Percentiles rank a stretch among this genome's conserved stretches.
These are phyloP conservation scores for Aphaenogaster ashmeadi DNA, from an alignment of 1,140 invertebrate genomes.

Conservation along the genomic window DNA sequence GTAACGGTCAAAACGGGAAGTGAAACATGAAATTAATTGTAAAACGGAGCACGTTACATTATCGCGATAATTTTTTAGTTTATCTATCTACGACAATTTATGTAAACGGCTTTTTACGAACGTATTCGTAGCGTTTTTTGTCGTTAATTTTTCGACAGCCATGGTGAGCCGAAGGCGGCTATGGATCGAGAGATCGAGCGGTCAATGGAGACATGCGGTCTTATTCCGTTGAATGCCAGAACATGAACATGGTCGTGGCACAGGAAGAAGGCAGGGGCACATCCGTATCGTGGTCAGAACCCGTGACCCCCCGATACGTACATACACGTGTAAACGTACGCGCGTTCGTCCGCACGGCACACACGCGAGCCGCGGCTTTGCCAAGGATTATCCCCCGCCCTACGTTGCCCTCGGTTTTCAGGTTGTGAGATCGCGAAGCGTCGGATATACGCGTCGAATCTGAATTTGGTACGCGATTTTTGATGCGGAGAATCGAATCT, in stretches of 20 bases:
- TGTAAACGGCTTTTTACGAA: neutral
- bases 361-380: conserved; percentile 81
- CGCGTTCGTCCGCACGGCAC: conserved; percentile 67
- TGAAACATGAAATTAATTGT: neutral
- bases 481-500: conserved; percentile 9
- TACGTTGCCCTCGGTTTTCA: conserved; percentile 60
- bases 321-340: conserved; percentile 80
- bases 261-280: conserved; percentile 88
- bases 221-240: conserved; percentile 83
- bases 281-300: conserved; percentile 87
- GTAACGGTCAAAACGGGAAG: neutral
- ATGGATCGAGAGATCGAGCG: conserved; percentile 78
- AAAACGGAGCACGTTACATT: neutral
- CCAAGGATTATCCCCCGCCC: conserved; percentile 84
- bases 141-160: conserved; percentile 37
- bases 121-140: neutral
- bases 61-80: neutral
- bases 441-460: conserved; percentile 11
- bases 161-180: conserved; percentile 43
- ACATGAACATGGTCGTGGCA: conserved; percentile 83
- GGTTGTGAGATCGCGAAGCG: conserved; percentile 67
- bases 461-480: conserved; percentile 42
- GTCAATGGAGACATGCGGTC: conserved; percentile 80
- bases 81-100: neutral
- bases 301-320: conserved; percentile 85